These are phyloP conservation scores for Epistrophe eligans DNA, from an alignment of 2,888 invertebrate genomes.

Conservation along the genomic window DNA sequence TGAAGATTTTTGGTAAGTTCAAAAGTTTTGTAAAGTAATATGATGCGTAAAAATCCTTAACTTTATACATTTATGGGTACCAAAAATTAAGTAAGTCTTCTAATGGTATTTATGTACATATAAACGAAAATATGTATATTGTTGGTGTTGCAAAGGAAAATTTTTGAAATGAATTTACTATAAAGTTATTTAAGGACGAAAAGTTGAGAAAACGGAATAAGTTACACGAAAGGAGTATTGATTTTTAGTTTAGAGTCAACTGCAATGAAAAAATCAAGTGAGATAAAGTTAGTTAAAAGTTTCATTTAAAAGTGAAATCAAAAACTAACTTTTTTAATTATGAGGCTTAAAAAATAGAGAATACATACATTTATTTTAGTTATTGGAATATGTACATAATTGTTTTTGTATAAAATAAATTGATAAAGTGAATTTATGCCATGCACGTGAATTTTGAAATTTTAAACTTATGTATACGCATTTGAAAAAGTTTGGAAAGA, in stretches of 20 bases:
- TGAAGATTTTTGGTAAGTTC: constrained; percentile 36
- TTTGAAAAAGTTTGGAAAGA: no score
- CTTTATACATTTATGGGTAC: constrained; percentile 27
- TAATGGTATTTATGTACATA: not conserved
- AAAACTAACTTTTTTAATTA: no score
- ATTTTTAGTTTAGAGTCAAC: not conserved
- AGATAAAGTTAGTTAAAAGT: not conserved
- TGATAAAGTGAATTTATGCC: no score
- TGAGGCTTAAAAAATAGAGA: not conserved
- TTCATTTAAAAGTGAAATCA: no score
- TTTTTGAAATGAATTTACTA: not conserved
- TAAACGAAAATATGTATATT: no score
- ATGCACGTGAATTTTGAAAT: no score
- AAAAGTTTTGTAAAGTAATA: not conserved
- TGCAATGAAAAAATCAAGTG: constrained; percentile 1
- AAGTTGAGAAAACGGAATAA: not conserved
- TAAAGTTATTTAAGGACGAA: not conserved
- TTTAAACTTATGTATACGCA: no score
- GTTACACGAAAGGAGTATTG: not conserved
- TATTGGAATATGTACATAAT: no score
- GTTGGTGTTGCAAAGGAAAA: not conserved
- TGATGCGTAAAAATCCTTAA: constrained; percentile 50
- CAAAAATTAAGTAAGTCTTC: constrained; percentile 2
- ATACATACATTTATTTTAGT: no score
- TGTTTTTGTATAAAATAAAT: no score